Base-by-base conservation (phyloP, 2,797 vertebrate genomes). In the Enteromius paludinosus region DNA sequence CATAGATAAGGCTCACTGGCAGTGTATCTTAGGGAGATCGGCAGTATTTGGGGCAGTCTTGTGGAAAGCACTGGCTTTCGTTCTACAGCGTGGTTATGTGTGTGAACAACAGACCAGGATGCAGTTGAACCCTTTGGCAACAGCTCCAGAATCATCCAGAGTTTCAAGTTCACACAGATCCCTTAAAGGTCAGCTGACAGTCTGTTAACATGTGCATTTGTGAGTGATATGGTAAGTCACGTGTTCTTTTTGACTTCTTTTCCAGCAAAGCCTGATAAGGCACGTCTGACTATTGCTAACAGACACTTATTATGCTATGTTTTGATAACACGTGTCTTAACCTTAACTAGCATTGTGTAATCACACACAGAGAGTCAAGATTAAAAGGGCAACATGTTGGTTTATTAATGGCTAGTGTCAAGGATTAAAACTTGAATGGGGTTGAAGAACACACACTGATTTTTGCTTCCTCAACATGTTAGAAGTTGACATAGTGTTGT, bases 41-140 rank as follows among this genome's bases (percentile, higher is more conserved):
- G 62, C 20, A 45, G 70, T 61, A 82, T 69, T 43, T 83, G 65
- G 78, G 78, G 47, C 56, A 79, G 73, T 59, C 41, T 81, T 83
- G 68, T 11, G 20, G 80, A 74, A 78, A 84, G 62, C 35, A 5
- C 41, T 56, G 38, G 18, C 64, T 77, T 81, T 78, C 30, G 41
- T 68, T 82, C 74, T 64, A 33, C 66, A 23, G 52, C 15, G 30
- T 17, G 33, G 66, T 23, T 49, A 28, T 64, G 59, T 65, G 61
- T 38, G 61, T 41, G 65, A 68, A 84, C 71, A 70, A 49, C 28
- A 4, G 43, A 85, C 38, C 43, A 52, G 61, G 38, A 76, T 59
- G 81, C 78, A 79, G 69, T 56, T 80, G 62, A 84, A 82, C 64
- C 43, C 62, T 73, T 38, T 66, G 30, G 64, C 66, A 47, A 86